A percentile compares a stretch with the other conserved stretches of the same genome.
Evolutionary conservation across 2,888 invertebrate species (phyloP).

Genomic region (Loripinus fragilis): DNA sequence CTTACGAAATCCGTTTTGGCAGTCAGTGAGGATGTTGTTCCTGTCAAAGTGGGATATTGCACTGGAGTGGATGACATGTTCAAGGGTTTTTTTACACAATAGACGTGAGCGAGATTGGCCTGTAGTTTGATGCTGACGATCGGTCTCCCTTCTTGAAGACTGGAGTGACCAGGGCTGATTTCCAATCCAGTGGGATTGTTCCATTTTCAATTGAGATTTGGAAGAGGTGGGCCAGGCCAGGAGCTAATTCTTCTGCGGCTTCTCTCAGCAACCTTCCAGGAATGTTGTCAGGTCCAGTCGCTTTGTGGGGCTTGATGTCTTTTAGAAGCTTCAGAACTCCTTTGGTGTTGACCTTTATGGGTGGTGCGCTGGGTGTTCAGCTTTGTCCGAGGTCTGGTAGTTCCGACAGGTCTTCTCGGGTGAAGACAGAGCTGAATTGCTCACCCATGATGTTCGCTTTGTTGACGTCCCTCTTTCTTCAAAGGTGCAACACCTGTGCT

Average conservation of each 20-base stretch:
- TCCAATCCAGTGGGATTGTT: constrained; percentile 37
- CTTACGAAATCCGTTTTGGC: constrained; percentile 58
- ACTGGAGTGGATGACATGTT: too few species aligned
- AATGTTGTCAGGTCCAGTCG: constrained; percentile 40
- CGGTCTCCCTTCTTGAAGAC: constrained; percentile 34
- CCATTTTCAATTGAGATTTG: constrained; percentile 22
- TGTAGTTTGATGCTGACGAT: constrained; percentile 25
- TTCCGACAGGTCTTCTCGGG: not conserved
- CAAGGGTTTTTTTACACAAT: constrained; percentile 51
- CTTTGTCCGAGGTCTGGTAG: not conserved
- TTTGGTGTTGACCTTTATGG: constrained; percentile 8
- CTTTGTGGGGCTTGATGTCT: constrained; percentile 10
- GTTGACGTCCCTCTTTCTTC: not conserved
- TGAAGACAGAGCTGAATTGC: constrained; percentile 5
- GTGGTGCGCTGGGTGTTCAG: not conserved
- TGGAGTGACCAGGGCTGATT: constrained; percentile 29
- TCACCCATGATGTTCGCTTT: not conserved
- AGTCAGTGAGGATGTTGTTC: constrained; percentile 42
- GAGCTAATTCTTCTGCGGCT: not conserved
- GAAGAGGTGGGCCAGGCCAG: constrained; percentile 11
- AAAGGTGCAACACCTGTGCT: not conserved
- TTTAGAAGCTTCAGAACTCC: constrained; percentile 2
- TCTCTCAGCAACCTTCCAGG: constrained; percentile 21
- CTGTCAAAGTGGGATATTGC: constrained; percentile 46
- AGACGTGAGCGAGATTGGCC: constrained; percentile 33